Base-by-base conservation (phyloP, 64 coral and sea anemone species). In the Montipora sp. region DNA sequence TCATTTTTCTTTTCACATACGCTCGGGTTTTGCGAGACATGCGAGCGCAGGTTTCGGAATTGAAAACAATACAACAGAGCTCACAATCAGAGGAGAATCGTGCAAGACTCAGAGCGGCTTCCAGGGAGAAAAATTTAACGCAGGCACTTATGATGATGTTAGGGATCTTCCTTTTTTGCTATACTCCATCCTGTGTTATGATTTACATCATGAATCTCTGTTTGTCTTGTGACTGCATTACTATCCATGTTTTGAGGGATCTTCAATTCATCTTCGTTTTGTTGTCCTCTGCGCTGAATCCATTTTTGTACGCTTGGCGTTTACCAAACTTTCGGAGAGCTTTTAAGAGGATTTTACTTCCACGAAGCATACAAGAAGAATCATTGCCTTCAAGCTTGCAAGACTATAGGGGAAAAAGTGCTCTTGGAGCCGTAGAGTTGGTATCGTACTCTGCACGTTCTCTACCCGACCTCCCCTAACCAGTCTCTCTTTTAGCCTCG, bases 271-370 rank as follows among this genome's bases (percentile, higher is more conserved):
- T n/a, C n/a, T n/a, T 96, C 57, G 89, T 96, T 13, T 90, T 92
- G 88, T 83, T 80, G 15, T 93, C 92, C 8, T 96, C 95, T 10
- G 80, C 51, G 14, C 53, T 96, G 2, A 96, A 96, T 65, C 95
- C 95, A 15, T 74, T 89, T 2, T 27, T 96, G 16, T 96, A 96
- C 51, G 91, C 90, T 4, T 80, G 92, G 77, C 77, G 95, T 61
- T 73, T 96, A 19, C 91, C 91, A 15, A 83, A 89, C 45, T 93
- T 96, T 20, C 83, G 95, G 72, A 81, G 47, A 60, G 95, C 95
- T 1, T 96, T 96, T n/a, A 22, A 80, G 10, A 96, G 70, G 63
- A 77, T 93, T 89, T 24, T 94, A 47, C 72, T 71, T 8, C 47
- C 59, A 18, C 81, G 88, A 55, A 55, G 10, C 5, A 55, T 55